Evolutionary conservation across 2,797 vertebrate species (phyloP), one percentile per base, ranked within the genome.

Genomic region (Coregonus suidteri): DNA sequence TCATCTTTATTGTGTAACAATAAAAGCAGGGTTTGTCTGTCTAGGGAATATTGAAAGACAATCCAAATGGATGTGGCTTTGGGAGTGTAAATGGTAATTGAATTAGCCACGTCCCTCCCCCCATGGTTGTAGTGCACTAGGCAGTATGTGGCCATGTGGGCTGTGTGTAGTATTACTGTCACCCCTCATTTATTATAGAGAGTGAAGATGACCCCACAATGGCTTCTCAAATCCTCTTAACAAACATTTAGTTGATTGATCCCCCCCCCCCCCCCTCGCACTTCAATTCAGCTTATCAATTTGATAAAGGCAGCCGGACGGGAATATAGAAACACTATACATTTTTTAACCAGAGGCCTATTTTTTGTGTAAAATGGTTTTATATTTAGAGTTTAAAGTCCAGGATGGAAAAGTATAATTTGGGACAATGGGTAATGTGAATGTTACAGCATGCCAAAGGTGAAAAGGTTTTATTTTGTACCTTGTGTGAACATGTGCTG

Each of bases 161-260:
- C 82, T 83, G 84, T 37, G 74, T 80, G 80, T 78, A 83, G 88
- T 81, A 91, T 93, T 91, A 91, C 87, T 91, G 91, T 93, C 91
- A 93, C 84, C 87, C 79, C 79, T 90, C 86, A 83, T 93, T 92
- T 91, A 84, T 79, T 79, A 66, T 76, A 85, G 82, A 66, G 79
- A 84, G 81, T 76, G 83, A 86, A 87, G 90, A 90, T 75, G 87
- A 83, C 85, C 77, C 66, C 5, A 7, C 88, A 70, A 84, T 71
- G 85, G 76, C 85, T 83, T 73, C 86, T 85, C 85, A 90, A 93
- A 92, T 93, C 93, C 90, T 91, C 90, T 93, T 91, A 92, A 74
- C 82, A 81, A 59, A 91, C 90, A 92, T 93, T 92, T 90, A 90
- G 87, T 86, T 82, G 91, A 93, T 90, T 93, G 93, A 91, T 9